phyloP scores from a whole-genome alignment of 64 coral and sea anemone species.

The Montipora foliosa region DNA sequence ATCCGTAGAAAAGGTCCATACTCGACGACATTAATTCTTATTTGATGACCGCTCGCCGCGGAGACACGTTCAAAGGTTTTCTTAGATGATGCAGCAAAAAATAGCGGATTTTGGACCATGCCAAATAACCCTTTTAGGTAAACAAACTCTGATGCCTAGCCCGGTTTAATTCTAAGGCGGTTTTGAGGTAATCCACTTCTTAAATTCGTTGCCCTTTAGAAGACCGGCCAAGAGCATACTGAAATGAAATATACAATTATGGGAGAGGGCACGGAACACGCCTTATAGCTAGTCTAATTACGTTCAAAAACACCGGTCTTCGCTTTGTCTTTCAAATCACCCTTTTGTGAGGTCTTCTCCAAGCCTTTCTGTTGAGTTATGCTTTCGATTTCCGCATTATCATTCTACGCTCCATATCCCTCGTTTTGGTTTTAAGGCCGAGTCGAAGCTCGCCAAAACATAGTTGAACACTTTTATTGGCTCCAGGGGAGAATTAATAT shows the following conservation, averaged over 20 bases:
- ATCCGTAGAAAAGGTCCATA: background rate
- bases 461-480: background rate
- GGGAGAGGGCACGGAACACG: slow-evolving; percentile 67
- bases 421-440: background rate
- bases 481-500: slow-evolving; percentile 48
- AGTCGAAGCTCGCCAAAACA: background rate
- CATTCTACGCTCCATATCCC: slow-evolving; percentile 61
- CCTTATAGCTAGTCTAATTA: slow-evolving; percentile 84
- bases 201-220: slow-evolving; percentile 67
- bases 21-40: background rate
- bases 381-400: slow-evolving; percentile 45
- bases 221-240: slow-evolving; percentile 43
- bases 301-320: slow-evolving; percentile 72
- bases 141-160: slow-evolving; percentile 68
- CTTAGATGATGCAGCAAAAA: slow-evolving; percentile 34
- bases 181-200: slow-evolving; percentile 91
- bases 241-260: slow-evolving; percentile 99
- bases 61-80: background rate
- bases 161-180: slow-evolving; percentile 85
- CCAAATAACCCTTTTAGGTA: slow-evolving; percentile 90
- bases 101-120: slow-evolving; percentile 89
- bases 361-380: slow-evolving; percentile 50
- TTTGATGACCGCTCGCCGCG: background rate
- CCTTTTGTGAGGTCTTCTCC: slow-evolving; percentile 7
- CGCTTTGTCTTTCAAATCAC: slow-evolving; percentile 86